These are phyloP conservation scores for Onychomys leucogaster DNA, from an alignment of 2,797 vertebrate genomes.

Conservation along the genomic window DNA sequence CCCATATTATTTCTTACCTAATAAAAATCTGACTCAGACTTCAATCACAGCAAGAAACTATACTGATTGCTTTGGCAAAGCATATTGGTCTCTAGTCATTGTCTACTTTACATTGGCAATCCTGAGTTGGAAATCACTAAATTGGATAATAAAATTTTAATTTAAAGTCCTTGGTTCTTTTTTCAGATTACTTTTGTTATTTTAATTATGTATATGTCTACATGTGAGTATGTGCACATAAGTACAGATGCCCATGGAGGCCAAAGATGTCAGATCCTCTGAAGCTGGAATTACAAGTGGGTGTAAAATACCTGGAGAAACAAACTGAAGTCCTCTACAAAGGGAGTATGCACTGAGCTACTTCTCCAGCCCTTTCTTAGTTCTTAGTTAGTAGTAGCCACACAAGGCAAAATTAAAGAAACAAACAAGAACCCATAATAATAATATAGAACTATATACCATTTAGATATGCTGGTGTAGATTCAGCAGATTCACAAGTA, in stretches of 20 bases:
- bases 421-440: background rate
- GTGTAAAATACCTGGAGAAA: background rate
- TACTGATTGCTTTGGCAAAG: background rate
- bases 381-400: slow-evolving; percentile 25
- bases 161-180: background rate
- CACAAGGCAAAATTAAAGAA: background rate
- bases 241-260: background rate
- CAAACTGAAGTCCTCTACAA: background rate
- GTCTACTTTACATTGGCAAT: background rate
- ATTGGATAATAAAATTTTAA: background rate
- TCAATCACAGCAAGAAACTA: background rate
- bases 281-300: background rate
- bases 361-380: background rate
- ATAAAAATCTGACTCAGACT: background rate
- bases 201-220: background rate
- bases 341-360: background rate
- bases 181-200: background rate
- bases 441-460: background rate
- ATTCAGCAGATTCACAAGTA: slow-evolving; percentile 5
- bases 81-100: background rate
- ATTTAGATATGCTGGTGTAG: background rate
- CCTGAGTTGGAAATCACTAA: background rate
- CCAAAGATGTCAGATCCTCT: background rate
- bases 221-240: background rate
- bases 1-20: background rate